Evolutionary conservation across 2,888 invertebrate genomes (phyloP), one percentile per base, ranked within the genome.

Genomic region (Eristalis arbustorum): DNA sequence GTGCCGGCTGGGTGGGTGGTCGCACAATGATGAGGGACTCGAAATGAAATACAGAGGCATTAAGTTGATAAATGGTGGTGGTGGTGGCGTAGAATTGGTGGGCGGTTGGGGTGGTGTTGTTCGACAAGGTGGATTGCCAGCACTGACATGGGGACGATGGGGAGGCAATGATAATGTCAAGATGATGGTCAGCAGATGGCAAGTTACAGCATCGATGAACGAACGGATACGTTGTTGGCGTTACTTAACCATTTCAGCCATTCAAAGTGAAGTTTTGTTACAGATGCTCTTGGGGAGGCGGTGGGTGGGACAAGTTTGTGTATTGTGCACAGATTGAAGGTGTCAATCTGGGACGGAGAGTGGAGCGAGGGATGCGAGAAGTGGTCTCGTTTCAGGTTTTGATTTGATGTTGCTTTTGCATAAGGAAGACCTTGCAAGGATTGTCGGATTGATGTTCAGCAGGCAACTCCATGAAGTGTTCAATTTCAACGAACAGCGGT

Each of bases 131-230:
- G 49, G 18, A 49, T 49, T 42, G 25, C 25, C 25, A 2, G 42
- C 42, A n/a, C 37, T 37, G n/a, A 57, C 11, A 73, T 62, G 31
- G 25, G 31, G 31, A 61, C 64, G 77, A 23, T 5, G 72, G 73
- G 59, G 61, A 67, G 73, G 64, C 64, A 71, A 69, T 85, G 82
- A 78, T 82, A 85, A 71, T 85, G 77, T 82, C 62, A 78, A 78
- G 69, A 85, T 81, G 77, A 77, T 81, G 81, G 81, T 81, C 81
- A 85, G 81, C 85, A 85, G 85, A 82, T 82, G 85, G 77, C 68
- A 49, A 40, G 37, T 42, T 72, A 74, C 67, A 82, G 77, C 18
- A n/a, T 49, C 49, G 49, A 49, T 49, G 49, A 18, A 49, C n/a
- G 49, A 18, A n/a, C 49, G 49, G 49, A 49, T 49, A n/a, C 49